Percentiles rank a stretch among this genome's conserved stretches.
These are phyloP conservation scores for Nansenia antarctica DNA, from an alignment of 2,113 vertebrate species.

Conservation along the genomic window DNA sequence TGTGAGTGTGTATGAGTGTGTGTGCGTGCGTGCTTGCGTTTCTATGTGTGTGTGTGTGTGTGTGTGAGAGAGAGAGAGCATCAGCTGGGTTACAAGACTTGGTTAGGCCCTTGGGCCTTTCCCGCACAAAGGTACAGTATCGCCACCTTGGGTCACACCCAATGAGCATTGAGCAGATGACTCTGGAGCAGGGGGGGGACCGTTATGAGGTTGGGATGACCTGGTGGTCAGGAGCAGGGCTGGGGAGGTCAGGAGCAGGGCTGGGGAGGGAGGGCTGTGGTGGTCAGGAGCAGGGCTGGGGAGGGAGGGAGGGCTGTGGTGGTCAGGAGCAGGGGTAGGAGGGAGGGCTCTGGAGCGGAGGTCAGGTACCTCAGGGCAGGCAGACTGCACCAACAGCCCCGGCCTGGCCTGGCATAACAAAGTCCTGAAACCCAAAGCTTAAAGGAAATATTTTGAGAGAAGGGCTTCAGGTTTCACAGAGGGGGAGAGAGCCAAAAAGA, in stretches of 20 bases:
- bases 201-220: conserved; percentile 32
- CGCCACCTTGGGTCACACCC: conserved; percentile 8
- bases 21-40: neutral
- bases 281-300: no score
- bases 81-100: conserved; percentile 5
- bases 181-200: conserved; percentile 47
- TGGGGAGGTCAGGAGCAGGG: neutral
- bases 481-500: conserved; percentile 49
- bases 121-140: conserved; percentile 5
- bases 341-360: conserved; percentile 20
- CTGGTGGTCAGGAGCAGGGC: conserved; percentile 30
- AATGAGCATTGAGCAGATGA: conserved; percentile 52
- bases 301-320: conserved; percentile 25
- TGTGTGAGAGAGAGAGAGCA: neutral
- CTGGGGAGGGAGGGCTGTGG: conserved; percentile 4
- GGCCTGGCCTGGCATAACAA: conserved; percentile 75
- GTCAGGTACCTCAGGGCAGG: conserved; percentile 65
- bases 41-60: neutral
- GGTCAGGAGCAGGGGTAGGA: neutral
- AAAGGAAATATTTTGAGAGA: conserved; percentile 80
- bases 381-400: conserved; percentile 65
- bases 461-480: conserved; percentile 69
- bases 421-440: conserved; percentile 77
- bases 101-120: neutral
- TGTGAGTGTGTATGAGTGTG: neutral